Conservation (phyloP, 2,888 invertebrate species). For the Ctenicera cuprea region DNA sequence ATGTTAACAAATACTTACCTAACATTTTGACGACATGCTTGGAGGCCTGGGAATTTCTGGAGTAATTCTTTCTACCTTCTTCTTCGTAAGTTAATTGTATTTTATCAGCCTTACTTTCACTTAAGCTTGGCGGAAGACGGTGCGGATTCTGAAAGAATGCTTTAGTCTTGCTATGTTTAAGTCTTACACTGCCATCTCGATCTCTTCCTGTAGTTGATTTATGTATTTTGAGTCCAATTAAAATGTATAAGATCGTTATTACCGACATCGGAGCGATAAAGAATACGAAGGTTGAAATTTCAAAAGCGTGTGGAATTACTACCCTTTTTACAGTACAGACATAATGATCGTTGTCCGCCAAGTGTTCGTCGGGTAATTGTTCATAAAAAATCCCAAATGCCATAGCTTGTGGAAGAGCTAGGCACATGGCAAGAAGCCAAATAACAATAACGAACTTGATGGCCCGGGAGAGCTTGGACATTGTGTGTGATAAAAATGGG, state of each 20-base stretch:
- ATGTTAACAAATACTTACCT: constrained; percentile 71
- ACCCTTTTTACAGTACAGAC: constrained; percentile 68
- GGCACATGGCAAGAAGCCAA: constrained; percentile 85
- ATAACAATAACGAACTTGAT: constrained; percentile 83
- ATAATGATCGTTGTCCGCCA: constrained; percentile 66
- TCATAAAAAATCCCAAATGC: constrained; percentile 83
- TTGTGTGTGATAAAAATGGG: constrained; percentile 88
- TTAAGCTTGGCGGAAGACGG: constrained; percentile 57
- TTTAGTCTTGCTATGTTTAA: constrained; percentile 66
- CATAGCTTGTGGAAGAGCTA: constrained; percentile 86
- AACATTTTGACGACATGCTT: constrained; percentile 77
- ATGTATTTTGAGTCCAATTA: constrained; percentile 71
- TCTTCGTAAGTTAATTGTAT: constrained; percentile 58
- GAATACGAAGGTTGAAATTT: constrained; percentile 76
- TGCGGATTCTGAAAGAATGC: constrained; percentile 57
- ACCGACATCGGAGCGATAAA: constrained; percentile 78
- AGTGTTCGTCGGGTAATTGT: constrained; percentile 58
- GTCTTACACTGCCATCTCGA: constrained; percentile 67
- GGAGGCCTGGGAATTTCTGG: constrained; percentile 69
- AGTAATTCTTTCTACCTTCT: constrained; percentile 70
- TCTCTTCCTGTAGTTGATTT: constrained; percentile 66
- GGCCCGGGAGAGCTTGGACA: constrained; percentile 89
- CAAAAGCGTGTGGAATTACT: constrained; percentile 72
- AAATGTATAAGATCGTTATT: constrained; percentile 75
- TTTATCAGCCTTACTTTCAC: constrained; percentile 58